Evolutionary conservation across 2,797 vertebrate species (phyloP), one percentile per base, ranked within the genome.

Genomic region (Gadopsis bispinosus): DNA sequence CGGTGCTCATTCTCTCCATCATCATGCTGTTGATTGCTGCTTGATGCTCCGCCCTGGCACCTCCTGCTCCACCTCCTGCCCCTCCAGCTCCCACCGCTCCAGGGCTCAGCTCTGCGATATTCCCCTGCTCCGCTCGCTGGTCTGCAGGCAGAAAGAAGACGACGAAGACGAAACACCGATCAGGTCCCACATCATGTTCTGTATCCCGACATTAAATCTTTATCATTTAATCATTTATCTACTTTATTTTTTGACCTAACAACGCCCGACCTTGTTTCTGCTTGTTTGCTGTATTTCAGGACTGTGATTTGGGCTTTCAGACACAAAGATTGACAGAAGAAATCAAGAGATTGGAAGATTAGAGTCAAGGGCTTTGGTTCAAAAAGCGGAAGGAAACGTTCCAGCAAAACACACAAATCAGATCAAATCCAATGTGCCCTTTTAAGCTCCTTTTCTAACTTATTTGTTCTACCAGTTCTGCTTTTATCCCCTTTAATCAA

Each of bases 21-120:
- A 99, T 98, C 98, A 99, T 99, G 83, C 98, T 98, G 94, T 99
- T 99, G 88, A 99, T 97, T n/a, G 96, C 96, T 0, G 97, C 97
- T 5, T 98, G 97, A 84, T 98, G 97, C 53, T 99, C 98, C 0
- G 95, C 96, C 60, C 65, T 84, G 31, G 91, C 88, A 0, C 80
- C 95, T 1, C 94, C 95, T 71, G 95, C 95, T 6, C 95, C 94
- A 0, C 94, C 95, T 66, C 95, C 96, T 0, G 66, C 61, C 1
- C 51, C 96, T 91, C 58, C 96, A 0, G 96, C 95, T 14, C 96
- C 96, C 85, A 99, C 96, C 0, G 98, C 98, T 51, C 98, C 98
- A 0, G 98, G 98, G 73, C 97, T 99, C 88, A 99, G 91, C 88
- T 98, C 97, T 0, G 96, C 97, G 9, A 99, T 99, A 94, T 96